Evolutionary conservation across 2,888 invertebrate genomes (phyloP).

Genomic region (Callinectes sapidus): DNA sequence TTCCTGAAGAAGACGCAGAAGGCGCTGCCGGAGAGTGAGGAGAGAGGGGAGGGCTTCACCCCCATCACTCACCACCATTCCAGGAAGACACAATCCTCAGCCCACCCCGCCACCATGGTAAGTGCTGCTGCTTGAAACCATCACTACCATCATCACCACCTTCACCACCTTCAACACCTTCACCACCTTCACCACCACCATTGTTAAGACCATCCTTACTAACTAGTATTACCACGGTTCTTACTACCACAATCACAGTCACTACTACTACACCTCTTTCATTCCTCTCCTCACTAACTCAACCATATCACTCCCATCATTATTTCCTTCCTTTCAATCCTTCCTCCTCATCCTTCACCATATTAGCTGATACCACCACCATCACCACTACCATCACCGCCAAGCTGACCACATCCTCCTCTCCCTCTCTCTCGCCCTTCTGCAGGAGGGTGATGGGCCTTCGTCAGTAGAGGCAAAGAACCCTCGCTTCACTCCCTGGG

Average conservation of each 20-base stretch:
- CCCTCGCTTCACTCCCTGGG: constrained; percentile 78
- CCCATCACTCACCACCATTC: constrained; percentile 67
- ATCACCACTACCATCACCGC: not conserved
- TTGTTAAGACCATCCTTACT: not conserved
- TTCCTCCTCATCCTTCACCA: not conserved
- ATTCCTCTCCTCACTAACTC: not conserved
- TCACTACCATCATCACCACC: not conserved
- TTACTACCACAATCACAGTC: not conserved
- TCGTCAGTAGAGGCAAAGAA: constrained; percentile 66
- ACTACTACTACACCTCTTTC: not conserved
- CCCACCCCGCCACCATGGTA: constrained; percentile 55
- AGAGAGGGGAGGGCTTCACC: constrained; percentile 68
- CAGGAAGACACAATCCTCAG: constrained; percentile 50
- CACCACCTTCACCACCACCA: not conserved
- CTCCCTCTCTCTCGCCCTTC: not conserved
- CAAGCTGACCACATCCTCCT: not conserved
- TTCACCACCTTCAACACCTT: not conserved
- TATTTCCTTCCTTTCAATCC: not conserved
- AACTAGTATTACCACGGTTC: not conserved
- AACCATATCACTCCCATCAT: not conserved
- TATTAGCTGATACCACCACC: not conserved
- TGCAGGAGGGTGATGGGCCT: constrained; percentile 53
- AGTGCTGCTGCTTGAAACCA: not conserved
- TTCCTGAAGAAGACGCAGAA: constrained; percentile 64
- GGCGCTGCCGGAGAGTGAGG: constrained; percentile 71